Percentiles rank a stretch among this genome's conserved stretches.
These are phyloP conservation scores for Theocolax elegans DNA, from an alignment of 1,140 invertebrate species.

Conservation along the genomic window DNA sequence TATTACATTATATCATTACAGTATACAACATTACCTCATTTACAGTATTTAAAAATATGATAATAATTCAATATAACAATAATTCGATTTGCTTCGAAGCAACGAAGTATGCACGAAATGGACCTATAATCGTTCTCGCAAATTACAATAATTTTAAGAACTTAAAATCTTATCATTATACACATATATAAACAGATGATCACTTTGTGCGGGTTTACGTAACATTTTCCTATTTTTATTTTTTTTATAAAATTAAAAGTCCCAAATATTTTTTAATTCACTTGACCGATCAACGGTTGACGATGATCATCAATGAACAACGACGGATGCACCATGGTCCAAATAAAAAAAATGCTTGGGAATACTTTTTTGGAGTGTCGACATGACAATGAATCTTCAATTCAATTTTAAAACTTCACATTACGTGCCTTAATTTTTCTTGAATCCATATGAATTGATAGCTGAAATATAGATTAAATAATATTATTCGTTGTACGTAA, in stretches of 20 bases:
- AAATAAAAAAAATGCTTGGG: slow-evolving; percentile 3
- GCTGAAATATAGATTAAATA: slow-evolving; percentile 69
- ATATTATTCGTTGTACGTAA: neutral
- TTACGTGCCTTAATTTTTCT: slow-evolving; percentile 68
- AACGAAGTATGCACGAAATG: too few relatives aligned
- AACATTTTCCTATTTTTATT: too few relatives aligned
- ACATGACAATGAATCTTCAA: too few relatives aligned
- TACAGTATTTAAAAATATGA: slow-evolving; percentile 6
- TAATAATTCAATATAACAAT: slow-evolving; percentile 10
- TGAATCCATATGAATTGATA: slow-evolving; percentile 81
- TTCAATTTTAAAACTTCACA: too few relatives aligned
- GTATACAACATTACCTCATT: slow-evolving; percentile 1
- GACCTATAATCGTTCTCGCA: too few relatives aligned
- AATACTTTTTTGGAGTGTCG: slow-evolving; percentile 21
- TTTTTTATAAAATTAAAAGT: neutral
- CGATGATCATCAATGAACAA: neutral
- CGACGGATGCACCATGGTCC: neutral
- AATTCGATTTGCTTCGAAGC: neutral
- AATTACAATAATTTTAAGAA: too few relatives aligned
- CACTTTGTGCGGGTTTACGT: neutral
- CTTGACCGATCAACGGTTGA: slow-evolving; percentile 11
- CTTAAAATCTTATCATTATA: too few relatives aligned
- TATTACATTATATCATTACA: slow-evolving; percentile 13
- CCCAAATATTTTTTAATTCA: slow-evolving; percentile 1
- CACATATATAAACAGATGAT: too few relatives aligned